These are phyloP conservation scores for Notechis scutatus DNA, from an alignment of 2,113 vertebrate genomes.

Conservation along the genomic window DNA sequence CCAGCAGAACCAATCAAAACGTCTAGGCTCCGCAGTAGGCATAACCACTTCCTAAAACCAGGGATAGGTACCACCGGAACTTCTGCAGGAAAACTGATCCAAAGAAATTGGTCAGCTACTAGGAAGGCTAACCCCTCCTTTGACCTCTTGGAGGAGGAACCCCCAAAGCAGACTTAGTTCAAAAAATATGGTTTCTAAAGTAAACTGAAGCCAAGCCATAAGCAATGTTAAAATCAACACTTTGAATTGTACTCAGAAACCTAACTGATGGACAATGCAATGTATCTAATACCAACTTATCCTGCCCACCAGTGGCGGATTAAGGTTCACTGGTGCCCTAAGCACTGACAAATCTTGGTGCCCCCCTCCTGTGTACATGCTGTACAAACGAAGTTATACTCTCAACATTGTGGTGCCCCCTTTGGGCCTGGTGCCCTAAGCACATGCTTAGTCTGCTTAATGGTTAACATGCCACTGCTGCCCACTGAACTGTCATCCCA, in stretches of 20 bases:
- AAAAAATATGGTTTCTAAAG: neutral
- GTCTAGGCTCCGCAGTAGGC: neutral
- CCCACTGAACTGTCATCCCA: neutral
- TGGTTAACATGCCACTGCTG: too few species aligned
- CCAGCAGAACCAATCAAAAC: neutral
- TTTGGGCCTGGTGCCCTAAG: too few species aligned
- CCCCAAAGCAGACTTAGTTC: neutral
- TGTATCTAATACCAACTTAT: neutral
- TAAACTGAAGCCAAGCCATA: neutral
- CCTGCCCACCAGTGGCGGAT: too few species aligned
- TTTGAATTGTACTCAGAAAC: neutral
- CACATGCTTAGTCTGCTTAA: too few species aligned
- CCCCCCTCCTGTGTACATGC: too few species aligned
- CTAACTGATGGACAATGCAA: neutral
- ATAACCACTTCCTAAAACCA: neutral
- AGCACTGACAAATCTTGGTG: too few species aligned
- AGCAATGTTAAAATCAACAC: neutral
- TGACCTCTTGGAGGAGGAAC: neutral
- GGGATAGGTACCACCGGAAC: neutral
- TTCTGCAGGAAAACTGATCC: neutral
- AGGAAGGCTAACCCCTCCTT: neutral
- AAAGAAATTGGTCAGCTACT: neutral
- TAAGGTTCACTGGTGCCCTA: too few species aligned
- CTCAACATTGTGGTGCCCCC: too few species aligned
- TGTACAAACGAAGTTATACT: too few species aligned